Evolutionary conservation across 2,888 invertebrate genomes (phyloP).

Genomic region (Sinopyrophorus schimmeli): DNA sequence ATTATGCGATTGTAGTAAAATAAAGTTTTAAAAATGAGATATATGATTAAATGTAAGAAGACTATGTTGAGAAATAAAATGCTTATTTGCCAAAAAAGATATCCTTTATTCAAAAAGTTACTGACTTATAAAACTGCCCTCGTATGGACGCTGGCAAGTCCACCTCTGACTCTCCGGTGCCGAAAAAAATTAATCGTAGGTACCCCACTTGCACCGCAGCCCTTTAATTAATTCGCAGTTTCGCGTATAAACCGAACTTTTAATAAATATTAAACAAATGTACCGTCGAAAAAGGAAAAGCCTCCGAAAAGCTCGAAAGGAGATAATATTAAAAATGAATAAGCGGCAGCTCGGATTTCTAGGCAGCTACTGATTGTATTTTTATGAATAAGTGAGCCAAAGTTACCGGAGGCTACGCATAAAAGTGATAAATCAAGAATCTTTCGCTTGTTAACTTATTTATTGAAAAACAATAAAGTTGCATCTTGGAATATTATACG

Average conservation of each 20-base stretch:
- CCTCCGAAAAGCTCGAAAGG: constrained; percentile 5
- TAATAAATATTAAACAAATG: constrained; percentile 25
- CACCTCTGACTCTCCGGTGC: no score
- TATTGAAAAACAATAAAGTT: constrained; percentile 32
- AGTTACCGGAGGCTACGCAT: constrained; percentile 9
- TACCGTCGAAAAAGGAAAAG: constrained; percentile 14
- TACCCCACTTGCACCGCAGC: no score
- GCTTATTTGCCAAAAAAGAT: no score
- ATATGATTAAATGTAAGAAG: no score
- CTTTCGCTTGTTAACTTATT: constrained; percentile 33
- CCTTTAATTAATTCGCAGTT: constrained; percentile 16
- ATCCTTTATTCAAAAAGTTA: no score
- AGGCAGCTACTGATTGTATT: constrained; percentile 36
- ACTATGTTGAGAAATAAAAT: no score
- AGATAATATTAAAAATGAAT: constrained; percentile 34
- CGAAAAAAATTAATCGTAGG: no score
- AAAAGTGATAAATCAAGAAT: constrained; percentile 29
- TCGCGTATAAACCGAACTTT: constrained; percentile 14
- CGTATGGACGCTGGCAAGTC: no score
- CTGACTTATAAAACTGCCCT: no score
- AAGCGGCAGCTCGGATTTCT: constrained; percentile 34
- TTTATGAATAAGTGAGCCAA: constrained; percentile 35
- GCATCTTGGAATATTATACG: constrained; percentile 15
- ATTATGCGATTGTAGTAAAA: no score
- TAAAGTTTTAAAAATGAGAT: no score